Percentiles rank a stretch among this genome's conserved stretches.
phyloP scores from a whole-genome alignment of 2,888 invertebrate species.

The Caenorhabditis zanzibari region DNA sequence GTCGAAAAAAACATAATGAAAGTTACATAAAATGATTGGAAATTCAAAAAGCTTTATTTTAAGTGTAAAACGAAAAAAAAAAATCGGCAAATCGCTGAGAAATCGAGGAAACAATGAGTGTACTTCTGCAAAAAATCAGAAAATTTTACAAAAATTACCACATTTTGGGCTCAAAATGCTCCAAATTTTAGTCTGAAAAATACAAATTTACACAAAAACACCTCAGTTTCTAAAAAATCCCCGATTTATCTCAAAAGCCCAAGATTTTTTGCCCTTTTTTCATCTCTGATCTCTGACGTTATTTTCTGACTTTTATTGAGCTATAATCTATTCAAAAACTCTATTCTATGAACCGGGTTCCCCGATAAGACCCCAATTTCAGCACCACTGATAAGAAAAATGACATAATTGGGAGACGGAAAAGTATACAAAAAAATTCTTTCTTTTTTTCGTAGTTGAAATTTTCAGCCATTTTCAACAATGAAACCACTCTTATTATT shows the following conservation, averaged over 20 bases:
- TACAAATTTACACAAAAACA: neutral
- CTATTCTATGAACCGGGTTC: slow-evolving; percentile 34
- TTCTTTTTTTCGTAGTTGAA: neutral
- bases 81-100: neutral
- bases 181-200: neutral
- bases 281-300: slow-evolving; percentile 1
- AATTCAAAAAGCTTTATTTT: neutral
- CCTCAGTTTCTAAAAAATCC: too few species aligned
- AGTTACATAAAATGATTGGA: neutral
- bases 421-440: too few species aligned
- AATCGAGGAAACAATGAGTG: neutral
- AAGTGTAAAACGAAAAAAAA: neutral
- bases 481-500: slow-evolving; percentile 14
- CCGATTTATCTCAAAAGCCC: too few species aligned
- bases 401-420: neutral
- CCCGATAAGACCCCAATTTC: neutral
- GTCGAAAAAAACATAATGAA: neutral
- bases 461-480: neutral
- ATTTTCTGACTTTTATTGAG: neutral
- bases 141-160: neutral
- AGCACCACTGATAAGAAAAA: slow-evolving; percentile 15
- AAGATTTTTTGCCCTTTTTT: neutral
- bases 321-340: neutral
- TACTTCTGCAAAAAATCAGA: too few species aligned
- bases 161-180: neutral